These are phyloP conservation scores for Rhinoraja longicauda DNA, from an alignment of 2,797 vertebrate species.

Conservation along the genomic window DNA sequence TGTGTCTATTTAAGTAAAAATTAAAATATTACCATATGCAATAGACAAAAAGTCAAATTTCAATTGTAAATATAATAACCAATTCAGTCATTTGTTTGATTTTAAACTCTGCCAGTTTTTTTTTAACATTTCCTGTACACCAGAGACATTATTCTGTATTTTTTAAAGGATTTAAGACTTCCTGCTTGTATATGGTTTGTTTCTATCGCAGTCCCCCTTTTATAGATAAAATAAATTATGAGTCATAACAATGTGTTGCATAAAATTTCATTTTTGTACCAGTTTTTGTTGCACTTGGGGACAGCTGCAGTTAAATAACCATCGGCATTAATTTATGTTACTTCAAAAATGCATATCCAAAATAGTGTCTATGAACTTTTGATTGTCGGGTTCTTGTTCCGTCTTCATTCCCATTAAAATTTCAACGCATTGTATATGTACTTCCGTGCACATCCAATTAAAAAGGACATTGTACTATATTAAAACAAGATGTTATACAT, in stretches of 20 bases:
- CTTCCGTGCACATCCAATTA: background rate
- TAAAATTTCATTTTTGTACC: background rate
- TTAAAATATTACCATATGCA: background rate
- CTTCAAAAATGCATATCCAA: background rate
- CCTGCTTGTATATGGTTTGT: background rate
- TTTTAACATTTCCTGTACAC: background rate
- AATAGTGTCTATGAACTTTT: background rate
- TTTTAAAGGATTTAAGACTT: background rate
- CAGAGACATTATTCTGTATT: too few relatives aligned
- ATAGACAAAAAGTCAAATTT: too few relatives aligned
- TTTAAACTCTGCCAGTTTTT: background rate
- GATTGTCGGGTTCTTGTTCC: background rate
- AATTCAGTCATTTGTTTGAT: too few relatives aligned
- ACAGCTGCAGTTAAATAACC: background rate
- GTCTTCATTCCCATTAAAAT: background rate
- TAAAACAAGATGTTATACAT: background rate
- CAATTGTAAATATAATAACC: too few relatives aligned
- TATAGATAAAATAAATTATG: background rate
- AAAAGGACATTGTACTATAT: background rate
- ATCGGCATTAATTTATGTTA: background rate
- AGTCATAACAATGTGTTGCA: background rate
- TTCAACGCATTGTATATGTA: background rate
- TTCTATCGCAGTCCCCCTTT: too few relatives aligned
- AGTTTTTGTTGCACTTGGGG: background rate
- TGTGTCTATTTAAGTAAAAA: background rate